Evolutionary conservation across 2,888 invertebrate genomes (phyloP).

Genomic region (Lepidochrysops patricia): DNA sequence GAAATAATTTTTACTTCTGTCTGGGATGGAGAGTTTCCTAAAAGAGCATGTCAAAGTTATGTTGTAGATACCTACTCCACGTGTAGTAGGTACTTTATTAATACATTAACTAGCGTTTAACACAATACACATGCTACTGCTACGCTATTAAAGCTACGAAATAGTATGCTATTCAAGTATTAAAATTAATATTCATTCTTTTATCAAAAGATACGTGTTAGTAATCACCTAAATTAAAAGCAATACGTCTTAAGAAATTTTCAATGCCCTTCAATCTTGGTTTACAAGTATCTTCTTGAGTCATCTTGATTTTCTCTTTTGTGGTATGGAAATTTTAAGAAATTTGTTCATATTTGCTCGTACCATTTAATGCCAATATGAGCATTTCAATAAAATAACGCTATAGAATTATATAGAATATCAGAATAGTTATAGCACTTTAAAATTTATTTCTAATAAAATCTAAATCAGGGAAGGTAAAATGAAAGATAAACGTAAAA

Average conservation of each 20-base stretch:
- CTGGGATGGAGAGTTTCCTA: conserved; percentile 59
- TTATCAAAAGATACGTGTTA: background rate
- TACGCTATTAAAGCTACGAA: no score
- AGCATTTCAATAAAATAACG: background rate
- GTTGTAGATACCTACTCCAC: no score
- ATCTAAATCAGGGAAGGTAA: background rate
- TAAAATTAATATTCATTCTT: background rate
- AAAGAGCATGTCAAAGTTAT: background rate
- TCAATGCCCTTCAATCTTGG: conserved; percentile 56
- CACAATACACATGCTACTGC: no score
- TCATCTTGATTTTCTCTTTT: conserved; percentile 29
- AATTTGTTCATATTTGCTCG: background rate
- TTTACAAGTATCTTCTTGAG: conserved; percentile 29
- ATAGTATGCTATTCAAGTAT: no score
- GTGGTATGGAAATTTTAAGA: background rate
- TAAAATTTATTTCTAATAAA: background rate
- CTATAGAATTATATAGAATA: no score
- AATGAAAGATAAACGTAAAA: background rate
- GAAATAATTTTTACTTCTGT: conserved; percentile 68
- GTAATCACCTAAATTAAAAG: conserved; percentile 49
- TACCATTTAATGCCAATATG: background rate
- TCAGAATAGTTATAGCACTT: background rate
- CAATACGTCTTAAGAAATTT: conserved; percentile 51
- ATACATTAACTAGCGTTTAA: no score
- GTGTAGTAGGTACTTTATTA: no score